These are phyloP conservation scores for Rhingia rostrata DNA, from an alignment of 2,888 invertebrate genomes.

Conservation along the genomic window DNA sequence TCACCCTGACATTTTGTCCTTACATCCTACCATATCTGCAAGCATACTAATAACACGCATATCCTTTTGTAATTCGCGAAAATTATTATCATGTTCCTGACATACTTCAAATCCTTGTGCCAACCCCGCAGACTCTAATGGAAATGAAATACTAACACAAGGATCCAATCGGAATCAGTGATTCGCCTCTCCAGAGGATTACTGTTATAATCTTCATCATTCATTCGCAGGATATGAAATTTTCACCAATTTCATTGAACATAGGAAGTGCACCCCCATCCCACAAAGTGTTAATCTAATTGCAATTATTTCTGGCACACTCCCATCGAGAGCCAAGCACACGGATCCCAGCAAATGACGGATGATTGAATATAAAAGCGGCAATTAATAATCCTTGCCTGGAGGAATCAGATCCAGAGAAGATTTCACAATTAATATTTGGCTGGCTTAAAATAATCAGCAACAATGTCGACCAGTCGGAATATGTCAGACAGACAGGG, in stretches of 20 bases:
- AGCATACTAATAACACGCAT: constrained; percentile 42
- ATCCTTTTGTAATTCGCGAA: constrained; percentile 65
- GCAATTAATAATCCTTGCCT: constrained; percentile 67
- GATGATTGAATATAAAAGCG: constrained; percentile 70
- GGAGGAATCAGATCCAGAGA: constrained; percentile 8
- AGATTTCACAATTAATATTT: constrained; percentile 44
- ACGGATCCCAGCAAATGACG: constrained; percentile 58
- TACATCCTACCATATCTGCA: neutral
- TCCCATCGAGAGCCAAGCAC: constrained; percentile 10
- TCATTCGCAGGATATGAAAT: constrained; percentile 62
- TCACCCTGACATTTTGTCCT: neutral
- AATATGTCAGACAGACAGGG: constrained; percentile 36
- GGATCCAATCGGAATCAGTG: constrained; percentile 57
- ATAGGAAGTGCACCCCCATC: neutral
- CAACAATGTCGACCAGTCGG: constrained; percentile 29
- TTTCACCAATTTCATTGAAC: constrained; percentile 19
- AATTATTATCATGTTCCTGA: constrained; percentile 71
- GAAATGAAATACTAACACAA: constrained; percentile 38
- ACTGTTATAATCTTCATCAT: constrained; percentile 63
- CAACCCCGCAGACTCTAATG: neutral
- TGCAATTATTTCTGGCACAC: constrained; percentile 57
- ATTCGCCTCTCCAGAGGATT: constrained; percentile 48
- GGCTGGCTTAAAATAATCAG: constrained; percentile 55
- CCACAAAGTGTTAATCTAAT: constrained; percentile 53
- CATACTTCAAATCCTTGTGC: constrained; percentile 55